Conservation (phyloP, 2,888 invertebrate species). For the Rapana venosa region DNA sequence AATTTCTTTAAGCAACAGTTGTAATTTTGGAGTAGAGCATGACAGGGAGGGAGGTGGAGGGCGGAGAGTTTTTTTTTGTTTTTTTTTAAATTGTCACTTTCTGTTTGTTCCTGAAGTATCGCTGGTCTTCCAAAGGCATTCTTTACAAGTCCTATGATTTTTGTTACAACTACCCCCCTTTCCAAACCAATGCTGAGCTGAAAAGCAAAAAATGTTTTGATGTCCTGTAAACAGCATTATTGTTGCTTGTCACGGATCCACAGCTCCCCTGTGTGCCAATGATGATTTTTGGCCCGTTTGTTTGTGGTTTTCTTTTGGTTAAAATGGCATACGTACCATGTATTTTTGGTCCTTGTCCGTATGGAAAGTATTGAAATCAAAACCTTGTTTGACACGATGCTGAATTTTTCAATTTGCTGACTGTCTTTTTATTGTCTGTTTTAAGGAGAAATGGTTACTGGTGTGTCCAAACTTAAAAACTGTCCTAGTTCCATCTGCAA, state of each 20-base stretch:
- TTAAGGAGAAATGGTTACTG: not conserved
- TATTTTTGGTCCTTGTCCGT: not conserved
- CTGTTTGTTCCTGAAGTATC: too few relatives aligned
- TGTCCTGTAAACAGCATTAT: not conserved
- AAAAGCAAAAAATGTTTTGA: not conserved
- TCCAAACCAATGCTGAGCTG: not conserved
- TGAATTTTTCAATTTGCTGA: not conserved
- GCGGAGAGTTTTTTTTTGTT: too few relatives aligned
- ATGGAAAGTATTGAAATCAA: not conserved
- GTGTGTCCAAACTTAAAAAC: not conserved
- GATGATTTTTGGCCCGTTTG: not conserved
- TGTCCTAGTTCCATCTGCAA: not conserved
- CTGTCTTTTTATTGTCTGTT: not conserved
- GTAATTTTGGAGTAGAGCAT: too few relatives aligned
- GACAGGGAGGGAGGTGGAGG: too few relatives aligned
- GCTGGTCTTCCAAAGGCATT: too few relatives aligned
- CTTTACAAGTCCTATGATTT: too few relatives aligned
- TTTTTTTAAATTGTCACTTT: too few relatives aligned
- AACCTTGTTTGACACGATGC: not conserved
- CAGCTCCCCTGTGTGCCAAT: not conserved
- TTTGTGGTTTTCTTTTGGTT: not conserved
- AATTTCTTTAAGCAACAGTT: too few relatives aligned
- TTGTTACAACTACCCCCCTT: too few relatives aligned
- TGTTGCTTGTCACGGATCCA: too few relatives aligned
- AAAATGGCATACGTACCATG: constrained; percentile 5